These are phyloP conservation scores for Phrynocephalus forsythii DNA, from an alignment of 2,797 vertebrate species.

Conservation along the genomic window DNA sequence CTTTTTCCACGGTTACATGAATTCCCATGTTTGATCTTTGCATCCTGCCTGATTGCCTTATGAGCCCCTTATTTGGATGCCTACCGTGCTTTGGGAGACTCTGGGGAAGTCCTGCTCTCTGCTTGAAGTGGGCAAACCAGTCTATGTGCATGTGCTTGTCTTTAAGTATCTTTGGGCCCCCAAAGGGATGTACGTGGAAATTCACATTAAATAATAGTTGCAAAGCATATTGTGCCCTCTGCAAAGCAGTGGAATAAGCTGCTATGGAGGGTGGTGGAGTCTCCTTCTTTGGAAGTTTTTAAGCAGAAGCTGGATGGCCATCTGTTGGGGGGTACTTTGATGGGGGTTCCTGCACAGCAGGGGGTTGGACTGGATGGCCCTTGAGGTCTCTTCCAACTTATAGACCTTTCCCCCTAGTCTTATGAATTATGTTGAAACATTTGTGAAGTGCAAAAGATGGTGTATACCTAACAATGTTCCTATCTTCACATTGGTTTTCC, in stretches of 20 bases:
- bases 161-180: not conserved
- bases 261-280: no score
- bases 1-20: no score
- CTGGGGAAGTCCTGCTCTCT: not conserved
- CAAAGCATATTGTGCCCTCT: no score
- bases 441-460: not conserved
- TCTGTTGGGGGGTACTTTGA: no score
- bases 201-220: not conserved
- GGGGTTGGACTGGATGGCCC: no score
- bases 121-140: not conserved
- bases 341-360: no score
- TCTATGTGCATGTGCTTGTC: not conserved
- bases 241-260: no score
- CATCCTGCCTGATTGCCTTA: not conserved
- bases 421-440: not conserved
- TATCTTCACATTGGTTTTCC: not conserved
- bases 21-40: not conserved
- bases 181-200: not conserved
- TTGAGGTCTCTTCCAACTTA: no score
- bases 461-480: not conserved
- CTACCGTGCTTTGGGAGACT: not conserved
- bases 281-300: no score
- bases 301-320: no score
- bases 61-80: not conserved
- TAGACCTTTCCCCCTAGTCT: not conserved